phyloP scores from a whole-genome alignment of 2,888 invertebrate genomes.

The Tachina lurida region DNA sequence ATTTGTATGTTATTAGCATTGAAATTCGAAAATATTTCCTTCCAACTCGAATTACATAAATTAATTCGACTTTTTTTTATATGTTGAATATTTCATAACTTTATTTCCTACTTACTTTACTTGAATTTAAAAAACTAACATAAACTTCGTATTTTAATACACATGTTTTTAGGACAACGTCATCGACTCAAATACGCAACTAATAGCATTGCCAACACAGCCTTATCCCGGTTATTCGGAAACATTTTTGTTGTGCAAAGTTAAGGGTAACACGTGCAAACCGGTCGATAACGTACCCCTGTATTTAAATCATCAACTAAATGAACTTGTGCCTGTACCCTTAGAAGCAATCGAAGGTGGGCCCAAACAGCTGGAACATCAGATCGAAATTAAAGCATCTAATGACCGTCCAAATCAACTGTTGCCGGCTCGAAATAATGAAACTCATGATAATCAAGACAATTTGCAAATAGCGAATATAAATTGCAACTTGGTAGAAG shows the following conservation, averaged over 20 bases:
- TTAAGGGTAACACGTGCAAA: constrained; percentile 86
- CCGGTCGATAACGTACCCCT: constrained; percentile 87
- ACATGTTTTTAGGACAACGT: constrained; percentile 62
- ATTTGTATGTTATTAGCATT: no score
- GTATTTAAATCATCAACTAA: constrained; percentile 79
- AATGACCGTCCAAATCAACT: constrained; percentile 42
- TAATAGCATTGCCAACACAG: constrained; percentile 89
- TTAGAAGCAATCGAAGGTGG: constrained; percentile 75
- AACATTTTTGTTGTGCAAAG: constrained; percentile 87
- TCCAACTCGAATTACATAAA: no score
- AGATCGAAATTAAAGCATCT: constrained; percentile 47
- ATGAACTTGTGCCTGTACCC: constrained; percentile 79
- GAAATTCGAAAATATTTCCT: no score
- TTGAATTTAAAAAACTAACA: no score
- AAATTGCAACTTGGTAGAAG: constrained; percentile 38
- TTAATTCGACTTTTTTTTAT: no score
- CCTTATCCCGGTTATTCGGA: constrained; percentile 89
- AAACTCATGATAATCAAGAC: constrained; percentile 41
- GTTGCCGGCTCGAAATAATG: constrained; percentile 12
- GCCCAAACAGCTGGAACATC: constrained; percentile 67
- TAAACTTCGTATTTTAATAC: background rate
- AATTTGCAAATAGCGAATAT: constrained; percentile 51
- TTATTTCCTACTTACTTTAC: no score
- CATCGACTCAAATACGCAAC: constrained; percentile 66
- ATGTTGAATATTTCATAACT: no score